These are phyloP conservation scores for Unio pictorum DNA, from an alignment of 2,888 invertebrate genomes.

Conservation along the genomic window DNA sequence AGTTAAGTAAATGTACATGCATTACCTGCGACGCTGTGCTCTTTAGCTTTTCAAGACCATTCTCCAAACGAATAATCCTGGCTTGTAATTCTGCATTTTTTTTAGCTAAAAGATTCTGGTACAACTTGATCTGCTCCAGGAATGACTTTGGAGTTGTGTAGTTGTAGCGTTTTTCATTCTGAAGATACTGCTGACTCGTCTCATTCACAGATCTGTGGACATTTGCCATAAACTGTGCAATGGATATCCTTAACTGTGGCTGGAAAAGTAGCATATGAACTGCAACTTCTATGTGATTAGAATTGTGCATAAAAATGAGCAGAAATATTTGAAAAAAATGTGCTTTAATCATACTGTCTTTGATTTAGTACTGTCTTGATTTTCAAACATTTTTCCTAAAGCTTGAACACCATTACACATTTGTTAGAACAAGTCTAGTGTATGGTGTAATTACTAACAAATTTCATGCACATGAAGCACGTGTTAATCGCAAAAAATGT, in stretches of 20 bases:
- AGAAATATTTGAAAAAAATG: too few relatives aligned
- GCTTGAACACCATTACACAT: too few relatives aligned
- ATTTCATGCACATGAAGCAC: too few relatives aligned
- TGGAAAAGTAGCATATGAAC: slow-evolving; percentile 67
- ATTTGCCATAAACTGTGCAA: slow-evolving; percentile 93
- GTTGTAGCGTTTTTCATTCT: slow-evolving; percentile 93
- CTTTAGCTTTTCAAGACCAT: slow-evolving; percentile 91
- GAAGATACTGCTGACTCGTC: slow-evolving; percentile 87
- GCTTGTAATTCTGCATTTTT: slow-evolving; percentile 88
- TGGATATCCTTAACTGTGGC: slow-evolving; percentile 82
- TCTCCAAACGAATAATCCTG: slow-evolving; percentile 91
- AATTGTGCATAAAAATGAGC: too few relatives aligned
- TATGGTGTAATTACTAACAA: too few relatives aligned
- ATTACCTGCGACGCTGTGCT: slow-evolving; percentile 87
- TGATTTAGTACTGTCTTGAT: too few relatives aligned
- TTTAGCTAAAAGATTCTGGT: slow-evolving; percentile 86
- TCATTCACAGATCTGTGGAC: slow-evolving; percentile 94
- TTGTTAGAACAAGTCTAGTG: too few relatives aligned
- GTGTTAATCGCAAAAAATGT: too few relatives aligned
- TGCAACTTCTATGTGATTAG: too few relatives aligned
- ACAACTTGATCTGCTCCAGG: slow-evolving; percentile 93
- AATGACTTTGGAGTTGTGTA: slow-evolving; percentile 98
- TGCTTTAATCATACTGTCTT: too few relatives aligned
- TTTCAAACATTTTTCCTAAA: too few relatives aligned
- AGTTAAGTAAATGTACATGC: too few relatives aligned